phyloP scores from a whole-genome alignment of 92 coral and sea anemone genomes.

The Anthopleura xanthogrammica region DNA sequence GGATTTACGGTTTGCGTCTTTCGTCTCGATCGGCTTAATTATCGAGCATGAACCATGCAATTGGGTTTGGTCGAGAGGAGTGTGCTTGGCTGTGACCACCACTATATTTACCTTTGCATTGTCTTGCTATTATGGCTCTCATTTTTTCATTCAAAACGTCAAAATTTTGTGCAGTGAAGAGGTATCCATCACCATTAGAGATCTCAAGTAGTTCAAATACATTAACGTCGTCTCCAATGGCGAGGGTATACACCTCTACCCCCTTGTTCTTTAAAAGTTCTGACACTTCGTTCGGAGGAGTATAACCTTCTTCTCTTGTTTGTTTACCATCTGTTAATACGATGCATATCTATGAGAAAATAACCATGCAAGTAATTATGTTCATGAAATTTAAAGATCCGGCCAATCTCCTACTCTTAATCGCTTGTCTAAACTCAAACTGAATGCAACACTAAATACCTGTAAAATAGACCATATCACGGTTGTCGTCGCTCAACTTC shows the following conservation, averaged over 20 bases:
- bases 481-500: too few species aligned
- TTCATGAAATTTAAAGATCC: background rate
- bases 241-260: slow-evolving; percentile 14
- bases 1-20: too few species aligned
- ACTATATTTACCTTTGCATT: slow-evolving; percentile 20
- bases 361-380: background rate
- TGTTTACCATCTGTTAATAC: slow-evolving; percentile 31
- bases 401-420: too few species aligned
- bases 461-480: too few species aligned
- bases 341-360: slow-evolving; percentile 9
- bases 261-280: slow-evolving; percentile 14
- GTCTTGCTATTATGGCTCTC: slow-evolving; percentile 1
- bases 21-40: too few species aligned
- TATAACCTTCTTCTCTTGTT: background rate
- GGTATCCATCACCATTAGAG: slow-evolving; percentile 9
- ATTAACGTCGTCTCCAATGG: slow-evolving; percentile 13
- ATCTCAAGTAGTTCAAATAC: slow-evolving; percentile 2
- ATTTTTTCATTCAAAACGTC: background rate
- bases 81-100: too few species aligned
- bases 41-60: too few species aligned
- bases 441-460: too few species aligned
- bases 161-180: slow-evolving; percentile 2
- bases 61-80: too few species aligned
- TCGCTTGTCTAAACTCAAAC: too few species aligned
- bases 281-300: background rate